Percentiles rank a stretch among this genome's conserved stretches.
Conservation (phyloP, 2,888 invertebrate species). For the Bhutanitis thaidina region DNA sequence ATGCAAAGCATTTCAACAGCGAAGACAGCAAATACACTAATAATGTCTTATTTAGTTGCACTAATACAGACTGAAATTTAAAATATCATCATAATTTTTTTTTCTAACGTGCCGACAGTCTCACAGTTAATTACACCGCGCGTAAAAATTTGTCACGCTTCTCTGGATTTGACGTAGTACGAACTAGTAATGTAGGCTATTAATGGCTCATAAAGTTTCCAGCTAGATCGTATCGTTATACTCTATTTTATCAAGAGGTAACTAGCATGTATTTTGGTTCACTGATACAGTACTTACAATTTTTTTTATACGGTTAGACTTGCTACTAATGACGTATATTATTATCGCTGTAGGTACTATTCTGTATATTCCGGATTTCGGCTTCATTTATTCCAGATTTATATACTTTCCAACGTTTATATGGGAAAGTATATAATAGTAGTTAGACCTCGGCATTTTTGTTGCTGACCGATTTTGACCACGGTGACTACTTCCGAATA, state of each 20-base stretch:
- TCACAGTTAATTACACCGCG: constrained; percentile 30
- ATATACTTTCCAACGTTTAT: too few relatives aligned
- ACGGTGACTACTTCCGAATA: too few relatives aligned
- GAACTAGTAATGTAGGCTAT: constrained; percentile 31
- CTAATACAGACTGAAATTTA: not conserved
- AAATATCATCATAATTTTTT: not conserved
- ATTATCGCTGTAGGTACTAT: too few relatives aligned
- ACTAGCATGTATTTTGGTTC: constrained; percentile 13
- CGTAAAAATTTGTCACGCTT: constrained; percentile 36
- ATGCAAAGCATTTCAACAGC: not conserved
- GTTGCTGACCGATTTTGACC: too few relatives aligned
- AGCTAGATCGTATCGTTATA: constrained; percentile 28
- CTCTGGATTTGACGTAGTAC: constrained; percentile 30
- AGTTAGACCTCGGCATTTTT: too few relatives aligned
- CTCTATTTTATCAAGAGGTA: constrained; percentile 11
- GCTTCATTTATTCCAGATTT: too few relatives aligned
- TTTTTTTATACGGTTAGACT: constrained; percentile 13
- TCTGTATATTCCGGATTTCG: too few relatives aligned
- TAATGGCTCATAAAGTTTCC: constrained; percentile 34
- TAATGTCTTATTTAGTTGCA: not conserved
- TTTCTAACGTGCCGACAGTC: constrained; percentile 3
- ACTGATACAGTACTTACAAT: constrained; percentile 12
- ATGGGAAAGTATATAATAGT: too few relatives aligned
- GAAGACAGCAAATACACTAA: not conserved
- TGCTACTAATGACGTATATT: constrained; percentile 5